Conservation (phyloP, 2,113 vertebrate species). For the Macaca fascicularis region T2T-MFA8v1.1 NC_088394.1:67305001-67305500, state of each 20-base stretch:
- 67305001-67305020: background rate
- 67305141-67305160: background rate
- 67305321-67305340: constrained; percentile 35
- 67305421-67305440: background rate
- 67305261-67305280: background rate
- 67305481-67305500: constrained; percentile 82
- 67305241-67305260: background rate
- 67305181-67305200: background rate
- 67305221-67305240: background rate
- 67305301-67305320: constrained; percentile 72
- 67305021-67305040: constrained; percentile 15
- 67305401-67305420: constrained; percentile 28
- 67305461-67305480: constrained; percentile 78
- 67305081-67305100: constrained; percentile 32
- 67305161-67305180: background rate
- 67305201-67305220: background rate
- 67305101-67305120: constrained; percentile 37
- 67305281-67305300: constrained; percentile 15
- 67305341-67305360: constrained; percentile 51
- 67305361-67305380: constrained; percentile 33
- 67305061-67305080: constrained; percentile 37
- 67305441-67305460: constrained; percentile 42
- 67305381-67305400: background rate
- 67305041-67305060: background rate
- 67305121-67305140: constrained; percentile 20